Percentiles rank a stretch among this genome's conserved stretches.
phyloP scores from a whole-genome alignment of 1,140 invertebrate species.

The Anoplophora glabripennis region DNA sequence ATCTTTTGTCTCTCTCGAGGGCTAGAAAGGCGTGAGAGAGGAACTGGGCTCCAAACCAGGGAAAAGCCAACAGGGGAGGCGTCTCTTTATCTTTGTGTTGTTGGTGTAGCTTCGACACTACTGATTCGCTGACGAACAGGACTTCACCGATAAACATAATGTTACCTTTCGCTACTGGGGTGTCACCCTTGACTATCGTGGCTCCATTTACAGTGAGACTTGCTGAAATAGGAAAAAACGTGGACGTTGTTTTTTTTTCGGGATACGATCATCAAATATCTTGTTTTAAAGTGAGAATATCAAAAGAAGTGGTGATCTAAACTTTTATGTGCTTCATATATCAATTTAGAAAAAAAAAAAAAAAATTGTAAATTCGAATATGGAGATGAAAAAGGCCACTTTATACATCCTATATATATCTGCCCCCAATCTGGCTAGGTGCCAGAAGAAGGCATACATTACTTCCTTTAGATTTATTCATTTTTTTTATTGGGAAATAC shows the following conservation, averaged over 20 bases:
- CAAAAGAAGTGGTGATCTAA: too few species aligned
- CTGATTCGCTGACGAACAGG: constrained; percentile 58
- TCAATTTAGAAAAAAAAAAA: too few species aligned
- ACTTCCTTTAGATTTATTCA: neutral
- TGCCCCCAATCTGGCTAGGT: neutral
- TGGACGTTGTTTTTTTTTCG: neutral
- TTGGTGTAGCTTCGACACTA: constrained; percentile 59
- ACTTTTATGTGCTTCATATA: too few species aligned
- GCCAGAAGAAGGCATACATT: neutral
- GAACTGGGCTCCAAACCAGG: constrained; percentile 63
- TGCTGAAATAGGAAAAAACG: constrained; percentile 41
- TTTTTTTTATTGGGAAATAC: constrained; percentile 36
- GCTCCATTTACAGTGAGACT: constrained; percentile 57
- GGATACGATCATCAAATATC: too few species aligned
- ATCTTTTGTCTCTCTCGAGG: constrained; percentile 56
- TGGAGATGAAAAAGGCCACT: too few species aligned
- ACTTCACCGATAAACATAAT: constrained; percentile 62
- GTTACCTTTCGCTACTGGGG: constrained; percentile 57
- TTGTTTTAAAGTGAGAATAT: too few species aligned
- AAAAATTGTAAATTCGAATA: too few species aligned
- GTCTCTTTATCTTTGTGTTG: constrained; percentile 62
- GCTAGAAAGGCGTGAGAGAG: constrained; percentile 60
- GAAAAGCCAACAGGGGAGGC: constrained; percentile 60
- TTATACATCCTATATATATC: too few species aligned
- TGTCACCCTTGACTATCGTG: constrained; percentile 57